Evolutionary conservation across 2,113 vertebrate genomes (phyloP).

Genomic region (Anas platyrhynchos): DNA sequence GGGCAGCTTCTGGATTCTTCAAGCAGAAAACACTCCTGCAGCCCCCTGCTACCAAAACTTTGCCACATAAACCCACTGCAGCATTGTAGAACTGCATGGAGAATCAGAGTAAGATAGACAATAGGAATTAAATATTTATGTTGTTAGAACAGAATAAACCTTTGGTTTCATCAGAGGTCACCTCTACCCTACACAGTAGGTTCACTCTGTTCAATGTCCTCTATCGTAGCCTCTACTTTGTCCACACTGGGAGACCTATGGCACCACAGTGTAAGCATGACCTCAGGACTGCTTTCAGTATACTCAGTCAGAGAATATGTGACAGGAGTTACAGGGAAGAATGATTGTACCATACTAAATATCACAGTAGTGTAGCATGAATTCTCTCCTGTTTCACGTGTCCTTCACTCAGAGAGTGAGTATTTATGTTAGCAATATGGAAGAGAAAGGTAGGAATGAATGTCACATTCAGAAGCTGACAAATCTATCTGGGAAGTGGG

Average conservation of each 20-base stretch:
- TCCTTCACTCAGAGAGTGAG: no score
- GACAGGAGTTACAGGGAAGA: no score
- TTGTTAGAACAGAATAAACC: neutral
- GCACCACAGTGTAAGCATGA: neutral
- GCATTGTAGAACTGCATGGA: neutral
- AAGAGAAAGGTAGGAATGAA: neutral
- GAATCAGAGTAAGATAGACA: neutral
- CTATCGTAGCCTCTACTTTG: neutral
- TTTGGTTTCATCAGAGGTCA: neutral
- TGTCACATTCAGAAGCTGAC: neutral
- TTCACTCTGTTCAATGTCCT: neutral
- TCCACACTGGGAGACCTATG: fast-evolving
- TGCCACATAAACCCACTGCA: no score
- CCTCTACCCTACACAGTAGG: neutral
- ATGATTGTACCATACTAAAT: no score
- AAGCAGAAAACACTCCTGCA: no score
- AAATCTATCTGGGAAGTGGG: neutral
- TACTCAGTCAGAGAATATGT: no score
- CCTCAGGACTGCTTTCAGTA: neutral
- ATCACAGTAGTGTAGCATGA: no score
- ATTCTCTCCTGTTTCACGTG: no score
- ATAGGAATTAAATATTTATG: neutral
- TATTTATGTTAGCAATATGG: neutral
- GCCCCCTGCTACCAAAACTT: no score
- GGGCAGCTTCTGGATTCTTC: no score